phyloP scores from a whole-genome alignment of 2,888 invertebrate species.

The Phrixothrix hirtus region DNA sequence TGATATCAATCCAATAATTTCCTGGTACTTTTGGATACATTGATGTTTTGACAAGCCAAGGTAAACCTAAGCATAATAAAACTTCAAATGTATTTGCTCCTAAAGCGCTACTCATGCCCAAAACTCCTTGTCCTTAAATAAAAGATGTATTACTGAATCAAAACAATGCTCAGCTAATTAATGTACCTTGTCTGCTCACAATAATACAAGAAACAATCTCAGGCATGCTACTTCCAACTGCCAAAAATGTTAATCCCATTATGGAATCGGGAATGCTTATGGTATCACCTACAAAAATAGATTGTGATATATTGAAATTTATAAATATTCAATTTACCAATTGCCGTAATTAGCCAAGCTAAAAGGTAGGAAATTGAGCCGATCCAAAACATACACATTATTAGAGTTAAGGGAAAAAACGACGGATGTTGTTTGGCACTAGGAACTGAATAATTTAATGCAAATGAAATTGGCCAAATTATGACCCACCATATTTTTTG shows the following conservation, averaged over 20 bases:
- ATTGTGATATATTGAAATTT: neutral
- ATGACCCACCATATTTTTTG: conserved; percentile 60
- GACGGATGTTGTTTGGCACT: conserved; percentile 64
- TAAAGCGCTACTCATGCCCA: conserved; percentile 77
- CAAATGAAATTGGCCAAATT: conserved; percentile 69
- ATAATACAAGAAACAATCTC: conserved; percentile 80
- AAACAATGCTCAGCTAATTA: no score
- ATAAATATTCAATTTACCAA: conserved; percentile 64
- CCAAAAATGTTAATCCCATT: conserved; percentile 77
- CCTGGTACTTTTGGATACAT: conserved; percentile 61
- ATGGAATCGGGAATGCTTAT: conserved; percentile 76
- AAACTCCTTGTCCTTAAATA: conserved; percentile 66
- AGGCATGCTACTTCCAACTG: conserved; percentile 79
- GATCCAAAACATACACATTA: conserved; percentile 77
- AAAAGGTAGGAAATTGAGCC: conserved; percentile 73
- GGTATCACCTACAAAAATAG: conserved; percentile 64
- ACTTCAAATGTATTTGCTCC: conserved; percentile 80
- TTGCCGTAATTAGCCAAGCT: conserved; percentile 77
- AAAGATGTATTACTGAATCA: neutral
- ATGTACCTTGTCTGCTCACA: conserved; percentile 71
- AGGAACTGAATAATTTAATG: conserved; percentile 71
- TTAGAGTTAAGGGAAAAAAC: conserved; percentile 67
- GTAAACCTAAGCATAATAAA: conserved; percentile 71
- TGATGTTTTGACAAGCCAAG: conserved; percentile 70
- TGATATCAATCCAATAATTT: conserved; percentile 65